Conservation (phyloP, 2,113 vertebrate species). For the Raja brachyura region DNA sequence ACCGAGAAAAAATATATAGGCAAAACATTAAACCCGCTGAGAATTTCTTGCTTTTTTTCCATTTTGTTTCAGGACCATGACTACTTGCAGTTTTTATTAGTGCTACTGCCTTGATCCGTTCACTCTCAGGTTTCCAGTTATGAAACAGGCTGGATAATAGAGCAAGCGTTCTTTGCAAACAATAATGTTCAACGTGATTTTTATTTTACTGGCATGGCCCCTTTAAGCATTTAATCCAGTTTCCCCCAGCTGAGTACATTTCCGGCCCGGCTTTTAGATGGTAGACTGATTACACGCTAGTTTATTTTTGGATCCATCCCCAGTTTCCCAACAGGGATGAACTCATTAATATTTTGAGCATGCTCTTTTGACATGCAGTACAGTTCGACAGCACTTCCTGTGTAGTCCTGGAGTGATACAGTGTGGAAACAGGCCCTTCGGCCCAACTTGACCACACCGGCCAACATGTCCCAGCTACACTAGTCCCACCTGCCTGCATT, state of each 20-base stretch:
- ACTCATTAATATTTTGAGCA: not conserved
- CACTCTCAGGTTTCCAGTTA: not conserved
- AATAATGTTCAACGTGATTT: not conserved
- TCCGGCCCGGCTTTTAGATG: slow-evolving; percentile 20
- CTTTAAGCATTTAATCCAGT: slow-evolving; percentile 20
- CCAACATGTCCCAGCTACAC: too few relatives aligned
- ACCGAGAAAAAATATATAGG: not conserved
- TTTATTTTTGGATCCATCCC: slow-evolving; percentile 27
- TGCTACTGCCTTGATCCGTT: not conserved
- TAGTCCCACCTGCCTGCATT: too few relatives aligned
- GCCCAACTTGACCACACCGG: too few relatives aligned
- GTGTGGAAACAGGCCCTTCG: too few relatives aligned
- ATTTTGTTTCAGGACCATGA: slow-evolving; percentile 8
- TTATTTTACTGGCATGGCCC: not conserved
- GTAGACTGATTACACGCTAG: not conserved
- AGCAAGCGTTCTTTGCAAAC: not conserved
- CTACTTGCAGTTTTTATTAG: not conserved
- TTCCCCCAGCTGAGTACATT: not conserved
- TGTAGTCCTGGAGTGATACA: not conserved
- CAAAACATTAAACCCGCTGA: not conserved
- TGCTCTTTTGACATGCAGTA: not conserved
- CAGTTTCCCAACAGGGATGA: not conserved
- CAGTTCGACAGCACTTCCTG: not conserved
- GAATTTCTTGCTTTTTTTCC: not conserved
- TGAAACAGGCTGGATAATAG: not conserved